A percentile compares a stretch with the other conserved stretches of the same genome.
Evolutionary conservation across 1,140 invertebrate species (phyloP).

Genomic region (Listronotus bonariensis): DNA sequence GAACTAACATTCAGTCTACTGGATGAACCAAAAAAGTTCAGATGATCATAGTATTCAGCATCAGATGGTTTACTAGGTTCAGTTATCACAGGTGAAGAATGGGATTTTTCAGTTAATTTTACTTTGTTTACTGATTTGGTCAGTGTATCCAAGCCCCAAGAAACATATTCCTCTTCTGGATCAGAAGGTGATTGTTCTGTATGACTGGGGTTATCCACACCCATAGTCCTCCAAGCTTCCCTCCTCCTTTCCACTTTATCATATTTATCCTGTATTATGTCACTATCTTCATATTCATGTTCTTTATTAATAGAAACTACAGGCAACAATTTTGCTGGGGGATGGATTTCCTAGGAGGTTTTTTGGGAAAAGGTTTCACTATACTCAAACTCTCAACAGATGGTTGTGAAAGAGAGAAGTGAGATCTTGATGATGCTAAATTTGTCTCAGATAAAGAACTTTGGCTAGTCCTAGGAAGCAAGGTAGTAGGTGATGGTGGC

Average conservation of each 20-base stretch:
- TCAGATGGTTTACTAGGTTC: constrained; percentile 26
- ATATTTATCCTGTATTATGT: constrained; percentile 56
- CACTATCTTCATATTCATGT: constrained; percentile 6
- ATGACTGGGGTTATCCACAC: constrained; percentile 71
- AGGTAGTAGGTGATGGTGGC: constrained; percentile 66
- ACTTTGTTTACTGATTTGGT: constrained; percentile 11
- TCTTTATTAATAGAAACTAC: neutral
- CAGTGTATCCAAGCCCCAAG: constrained; percentile 40
- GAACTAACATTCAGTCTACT: constrained; percentile 58
- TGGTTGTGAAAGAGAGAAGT: constrained; percentile 44
- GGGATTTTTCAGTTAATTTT: constrained; percentile 34
- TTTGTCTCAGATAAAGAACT: constrained; percentile 39
- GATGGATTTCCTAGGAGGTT: constrained; percentile 66
- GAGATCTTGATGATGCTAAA: neutral
- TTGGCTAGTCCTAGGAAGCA: neutral
- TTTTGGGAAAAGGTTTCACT: constrained; percentile 45
- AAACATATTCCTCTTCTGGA: constrained; percentile 52
- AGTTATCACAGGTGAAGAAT: constrained; percentile 48
- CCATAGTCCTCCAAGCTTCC: constrained; percentile 78
- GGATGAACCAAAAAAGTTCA: constrained; percentile 76
- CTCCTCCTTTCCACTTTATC: constrained; percentile 71
- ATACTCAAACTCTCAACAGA: constrained; percentile 10
- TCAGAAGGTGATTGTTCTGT: constrained; percentile 56
- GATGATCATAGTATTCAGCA: constrained; percentile 71
- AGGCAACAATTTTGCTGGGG: constrained; percentile 49